phyloP scores from a whole-genome alignment of 1,140 invertebrate genomes.

The Penaeus indicus region DNA sequence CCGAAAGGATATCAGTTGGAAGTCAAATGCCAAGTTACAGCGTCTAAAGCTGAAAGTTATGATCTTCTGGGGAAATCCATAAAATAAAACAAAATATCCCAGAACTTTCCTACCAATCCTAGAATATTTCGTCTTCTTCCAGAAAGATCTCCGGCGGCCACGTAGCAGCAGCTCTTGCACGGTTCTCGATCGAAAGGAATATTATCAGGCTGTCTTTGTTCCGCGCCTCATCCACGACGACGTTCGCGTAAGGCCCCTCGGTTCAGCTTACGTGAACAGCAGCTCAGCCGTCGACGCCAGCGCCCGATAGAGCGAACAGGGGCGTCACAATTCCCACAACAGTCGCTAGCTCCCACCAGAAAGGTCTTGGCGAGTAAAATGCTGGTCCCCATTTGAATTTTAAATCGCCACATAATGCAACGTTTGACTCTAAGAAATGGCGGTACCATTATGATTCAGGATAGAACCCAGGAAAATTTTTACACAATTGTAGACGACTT shows the following conservation, averaged over 20 bases:
- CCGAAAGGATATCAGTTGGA: no score
- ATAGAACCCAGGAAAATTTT: conserved; percentile 56
- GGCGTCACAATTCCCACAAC: conserved; percentile 13
- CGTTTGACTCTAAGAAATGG: conserved; percentile 64
- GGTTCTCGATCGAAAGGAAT: no score
- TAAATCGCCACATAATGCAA: conserved; percentile 62
- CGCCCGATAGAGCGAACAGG: conserved; percentile 35
- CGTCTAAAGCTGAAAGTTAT: no score
- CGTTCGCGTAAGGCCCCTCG: no score
- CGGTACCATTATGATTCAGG: conserved; percentile 60
- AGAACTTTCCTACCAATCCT: conserved; percentile 6
- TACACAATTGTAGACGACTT: conserved; percentile 58
- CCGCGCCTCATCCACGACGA: no score
- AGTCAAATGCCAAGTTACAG: no score
- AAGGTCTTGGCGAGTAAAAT: conserved; percentile 46
- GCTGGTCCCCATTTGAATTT: conserved; percentile 61
- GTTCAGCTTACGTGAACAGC: no score
- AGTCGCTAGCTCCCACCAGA: conserved; percentile 36
- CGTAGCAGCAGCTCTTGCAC: no score
- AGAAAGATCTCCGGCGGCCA: no score
- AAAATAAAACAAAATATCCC: conserved; percentile 16
- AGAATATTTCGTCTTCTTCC: conserved; percentile 33
- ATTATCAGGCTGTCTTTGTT: no score
- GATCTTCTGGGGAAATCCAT: background rate
- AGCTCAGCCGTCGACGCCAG: no score